These are phyloP conservation scores for Drosophila melanica DNA, from an alignment of 1,140 invertebrate genomes.

Conservation along the genomic window DNA sequence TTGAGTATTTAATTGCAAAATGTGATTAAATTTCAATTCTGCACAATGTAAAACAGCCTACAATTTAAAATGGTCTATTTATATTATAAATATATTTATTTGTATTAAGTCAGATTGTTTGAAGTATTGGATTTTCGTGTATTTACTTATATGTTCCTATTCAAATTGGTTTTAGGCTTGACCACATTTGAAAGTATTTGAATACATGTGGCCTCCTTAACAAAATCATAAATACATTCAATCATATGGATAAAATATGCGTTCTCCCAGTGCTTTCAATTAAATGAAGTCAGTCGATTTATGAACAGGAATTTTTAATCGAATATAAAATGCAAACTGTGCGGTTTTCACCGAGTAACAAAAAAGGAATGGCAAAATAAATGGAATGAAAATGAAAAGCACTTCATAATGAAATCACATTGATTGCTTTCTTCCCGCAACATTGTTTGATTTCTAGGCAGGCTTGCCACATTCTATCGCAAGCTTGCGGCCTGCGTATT, in stretches of 20 bases:
- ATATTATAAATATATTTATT: too few relatives aligned
- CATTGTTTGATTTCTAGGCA: constrained; percentile 45
- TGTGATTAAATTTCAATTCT: too few relatives aligned
- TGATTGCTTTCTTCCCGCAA: constrained; percentile 61
- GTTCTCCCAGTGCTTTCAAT: background rate
- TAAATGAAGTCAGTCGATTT: background rate
- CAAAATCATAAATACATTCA: background rate
- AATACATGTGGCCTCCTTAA: background rate
- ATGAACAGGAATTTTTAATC: background rate
- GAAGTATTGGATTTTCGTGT: background rate
- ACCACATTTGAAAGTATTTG: background rate
- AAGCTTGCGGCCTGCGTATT: background rate
- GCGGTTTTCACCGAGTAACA: constrained; percentile 8
- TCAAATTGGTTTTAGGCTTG: background rate
- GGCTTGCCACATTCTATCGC: background rate
- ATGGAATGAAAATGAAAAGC: constrained; percentile 33
- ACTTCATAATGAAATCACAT: constrained; percentile 66
- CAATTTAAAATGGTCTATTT: too few relatives aligned
- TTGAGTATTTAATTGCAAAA: too few relatives aligned
- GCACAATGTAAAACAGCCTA: too few relatives aligned
- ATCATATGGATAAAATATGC: background rate
- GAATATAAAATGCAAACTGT: constrained; percentile 13
- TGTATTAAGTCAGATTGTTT: too few relatives aligned
- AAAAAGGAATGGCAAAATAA: constrained; percentile 1
- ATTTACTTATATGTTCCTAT: background rate